phyloP scores from a whole-genome alignment of 2,888 invertebrate species.

The Rotaria socialis region DNA sequence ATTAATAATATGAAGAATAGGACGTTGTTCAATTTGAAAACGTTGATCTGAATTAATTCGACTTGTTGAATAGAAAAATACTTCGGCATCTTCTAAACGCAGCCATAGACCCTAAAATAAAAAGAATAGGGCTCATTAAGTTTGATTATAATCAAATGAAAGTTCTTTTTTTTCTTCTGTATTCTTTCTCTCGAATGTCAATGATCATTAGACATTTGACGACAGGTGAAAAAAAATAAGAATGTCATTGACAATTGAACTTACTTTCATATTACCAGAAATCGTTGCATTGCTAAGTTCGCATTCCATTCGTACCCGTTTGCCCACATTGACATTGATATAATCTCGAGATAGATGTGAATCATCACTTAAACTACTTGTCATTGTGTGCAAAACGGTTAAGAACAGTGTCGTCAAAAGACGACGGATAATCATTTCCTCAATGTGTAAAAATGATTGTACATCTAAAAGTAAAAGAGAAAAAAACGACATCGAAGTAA shows the following conservation, averaged over 20 bases:
- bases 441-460: background rate
- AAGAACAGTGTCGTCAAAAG: background rate
- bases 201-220: constrained; percentile 26
- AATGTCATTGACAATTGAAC: constrained; percentile 25
- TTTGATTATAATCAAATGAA: constrained; percentile 28
- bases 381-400: constrained; percentile 20
- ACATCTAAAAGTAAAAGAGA: background rate
- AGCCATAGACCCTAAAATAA: constrained; percentile 16
- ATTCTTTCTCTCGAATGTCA: background rate
- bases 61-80: constrained; percentile 24
- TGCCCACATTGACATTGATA: constrained; percentile 13
- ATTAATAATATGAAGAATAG: constrained; percentile 3
- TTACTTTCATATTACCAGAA: constrained; percentile 10
- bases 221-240: constrained; percentile 24
- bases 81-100: constrained; percentile 34
- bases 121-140: constrained; percentile 3
- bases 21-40: constrained; percentile 29
- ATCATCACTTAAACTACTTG: background rate
- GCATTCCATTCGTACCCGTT: constrained; percentile 9
- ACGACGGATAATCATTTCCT: constrained; percentile 23
- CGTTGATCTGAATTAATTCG: constrained; percentile 32
- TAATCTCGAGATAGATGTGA: background rate
- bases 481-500: background rate
- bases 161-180: background rate
- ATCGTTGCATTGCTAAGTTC: constrained; percentile 3